A percentile compares a stretch with the other conserved stretches of the same genome.
These are phyloP conservation scores for Cheilosia urbana DNA, from an alignment of 2,888 invertebrate genomes.

Conservation along the genomic window DNA sequence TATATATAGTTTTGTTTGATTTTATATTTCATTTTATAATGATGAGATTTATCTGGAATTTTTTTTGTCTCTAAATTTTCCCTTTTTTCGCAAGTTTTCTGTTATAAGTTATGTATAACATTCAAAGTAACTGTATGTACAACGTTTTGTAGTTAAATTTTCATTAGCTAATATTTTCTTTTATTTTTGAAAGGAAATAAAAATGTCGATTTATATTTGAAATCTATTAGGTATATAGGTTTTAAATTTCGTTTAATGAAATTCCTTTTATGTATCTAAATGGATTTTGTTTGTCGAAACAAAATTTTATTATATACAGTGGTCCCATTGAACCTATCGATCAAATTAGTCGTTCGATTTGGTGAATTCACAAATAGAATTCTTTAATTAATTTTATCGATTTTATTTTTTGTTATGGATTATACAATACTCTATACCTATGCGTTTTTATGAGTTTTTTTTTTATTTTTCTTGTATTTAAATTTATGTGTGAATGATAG, in stretches of 20 bases:
- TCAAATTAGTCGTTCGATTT: slow-evolving; percentile 58
- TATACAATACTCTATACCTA: not conserved
- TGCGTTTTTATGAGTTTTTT: not conserved
- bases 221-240: slow-evolving; percentile 35
- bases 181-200: slow-evolving; percentile 78
- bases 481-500: slow-evolving; percentile 1
- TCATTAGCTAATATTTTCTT: slow-evolving; percentile 25
- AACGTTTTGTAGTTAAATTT: slow-evolving; percentile 34
- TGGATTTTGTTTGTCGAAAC: slow-evolving; percentile 63
- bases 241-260: slow-evolving; percentile 66
- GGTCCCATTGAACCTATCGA: slow-evolving; percentile 75
- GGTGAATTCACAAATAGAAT: slow-evolving; percentile 62
- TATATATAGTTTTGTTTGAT: slow-evolving; percentile 27
- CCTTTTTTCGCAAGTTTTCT: slow-evolving; percentile 58
- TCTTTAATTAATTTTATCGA: slow-evolving; percentile 33
- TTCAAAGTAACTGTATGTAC: slow-evolving; percentile 52
- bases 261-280: slow-evolving; percentile 43
- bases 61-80: slow-evolving; percentile 51
- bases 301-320: slow-evolving; percentile 61
- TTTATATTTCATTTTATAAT: slow-evolving; percentile 50
- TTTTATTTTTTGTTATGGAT: slow-evolving; percentile 34
- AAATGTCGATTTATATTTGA: slow-evolving; percentile 72
- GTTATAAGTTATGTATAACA: no score
- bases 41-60: slow-evolving; percentile 36
- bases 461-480: not conserved